These are phyloP conservation scores for Halcyon senegalensis DNA, from an alignment of 2,113 vertebrate genomes.

Conservation along the genomic window DNA sequence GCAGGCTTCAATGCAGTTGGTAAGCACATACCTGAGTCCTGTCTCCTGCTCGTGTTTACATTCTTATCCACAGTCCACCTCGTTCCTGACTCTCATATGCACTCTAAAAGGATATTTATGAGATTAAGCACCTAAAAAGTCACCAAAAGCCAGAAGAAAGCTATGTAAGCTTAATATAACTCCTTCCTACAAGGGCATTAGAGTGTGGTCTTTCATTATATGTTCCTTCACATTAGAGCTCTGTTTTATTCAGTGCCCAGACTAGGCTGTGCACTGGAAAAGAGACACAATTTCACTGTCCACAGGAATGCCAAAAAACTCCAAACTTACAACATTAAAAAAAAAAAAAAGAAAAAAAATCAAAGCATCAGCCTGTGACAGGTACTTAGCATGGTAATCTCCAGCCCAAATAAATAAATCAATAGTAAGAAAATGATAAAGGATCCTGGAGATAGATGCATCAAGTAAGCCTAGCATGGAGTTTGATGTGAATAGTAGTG, in stretches of 20 bases:
- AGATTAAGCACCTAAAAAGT: constrained; percentile 20
- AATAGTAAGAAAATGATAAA: not conserved
- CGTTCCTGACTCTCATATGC: not conserved
- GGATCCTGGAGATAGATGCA: not conserved
- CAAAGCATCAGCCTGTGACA: not conserved
- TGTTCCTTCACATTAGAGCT: not conserved
- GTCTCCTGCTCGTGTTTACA: not conserved
- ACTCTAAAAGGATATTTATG: not conserved
- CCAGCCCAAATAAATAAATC: not conserved
- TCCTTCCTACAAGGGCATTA: not conserved
- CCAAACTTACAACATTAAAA: not conserved
- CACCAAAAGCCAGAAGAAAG: constrained; percentile 1
- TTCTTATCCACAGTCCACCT: not conserved
- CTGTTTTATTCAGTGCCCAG: not conserved
- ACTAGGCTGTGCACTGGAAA: not conserved
- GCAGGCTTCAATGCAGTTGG: not conserved
- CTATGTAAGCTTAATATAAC: not conserved
- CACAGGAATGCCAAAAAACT: not conserved
- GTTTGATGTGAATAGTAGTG: not conserved
- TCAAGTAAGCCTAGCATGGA: not conserved
- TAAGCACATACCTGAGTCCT: not conserved
- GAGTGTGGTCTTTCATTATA: not conserved
- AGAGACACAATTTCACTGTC: not conserved
- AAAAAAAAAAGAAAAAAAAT: not conserved
- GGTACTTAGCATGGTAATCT: not conserved